Conservation (phyloP, 2,113 vertebrate species). For the Mormoops blainvillei region DNA sequence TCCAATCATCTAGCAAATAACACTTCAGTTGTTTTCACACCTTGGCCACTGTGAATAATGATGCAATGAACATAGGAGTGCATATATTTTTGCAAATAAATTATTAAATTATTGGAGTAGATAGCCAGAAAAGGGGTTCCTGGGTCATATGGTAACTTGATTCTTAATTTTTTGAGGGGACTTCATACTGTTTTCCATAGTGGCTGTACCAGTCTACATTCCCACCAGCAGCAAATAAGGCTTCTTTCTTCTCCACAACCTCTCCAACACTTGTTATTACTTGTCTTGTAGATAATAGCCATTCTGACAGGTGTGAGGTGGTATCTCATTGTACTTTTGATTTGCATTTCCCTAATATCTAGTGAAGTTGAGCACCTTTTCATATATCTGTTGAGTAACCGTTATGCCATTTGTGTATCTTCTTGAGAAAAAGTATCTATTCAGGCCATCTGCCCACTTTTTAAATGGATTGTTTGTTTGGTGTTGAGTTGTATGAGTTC, state of each 20-base stretch:
- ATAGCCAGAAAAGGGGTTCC: background rate
- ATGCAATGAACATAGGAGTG: background rate
- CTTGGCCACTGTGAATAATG: background rate
- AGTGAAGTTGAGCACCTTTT: background rate
- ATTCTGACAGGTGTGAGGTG: background rate
- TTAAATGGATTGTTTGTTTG: background rate
- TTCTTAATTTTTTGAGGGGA: background rate
- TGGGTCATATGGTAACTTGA: background rate
- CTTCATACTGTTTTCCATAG: background rate
- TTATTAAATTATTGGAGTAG: background rate
- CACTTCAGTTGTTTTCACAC: background rate
- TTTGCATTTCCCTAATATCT: background rate
- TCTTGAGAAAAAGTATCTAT: background rate
- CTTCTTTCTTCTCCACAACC: background rate
- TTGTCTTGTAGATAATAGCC: background rate
- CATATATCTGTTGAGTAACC: background rate
- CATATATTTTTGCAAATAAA: background rate
- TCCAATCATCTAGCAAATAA: background rate
- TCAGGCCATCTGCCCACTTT: background rate
- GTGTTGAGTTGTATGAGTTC: background rate
- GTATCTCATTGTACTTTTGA: background rate
- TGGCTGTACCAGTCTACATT: background rate
- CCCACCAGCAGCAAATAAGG: background rate
- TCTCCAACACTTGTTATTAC: background rate
- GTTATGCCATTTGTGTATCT: background rate